Conservation (phyloP, 2,888 invertebrate species). For the Aporophyla nigra region DNA sequence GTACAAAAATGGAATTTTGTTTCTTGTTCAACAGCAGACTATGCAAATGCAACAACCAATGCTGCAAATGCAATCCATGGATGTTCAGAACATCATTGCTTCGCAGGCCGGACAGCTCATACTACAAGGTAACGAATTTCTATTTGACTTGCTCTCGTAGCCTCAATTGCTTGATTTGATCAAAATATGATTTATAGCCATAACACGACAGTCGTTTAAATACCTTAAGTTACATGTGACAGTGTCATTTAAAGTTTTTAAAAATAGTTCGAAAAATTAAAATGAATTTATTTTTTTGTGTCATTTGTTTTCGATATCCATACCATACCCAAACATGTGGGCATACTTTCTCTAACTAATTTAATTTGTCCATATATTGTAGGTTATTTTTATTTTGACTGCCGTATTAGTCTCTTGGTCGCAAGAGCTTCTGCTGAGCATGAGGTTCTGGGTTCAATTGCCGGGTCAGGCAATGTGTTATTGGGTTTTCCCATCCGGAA, state of each 20-base stretch:
- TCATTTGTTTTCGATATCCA: no score
- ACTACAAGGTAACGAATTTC: slow-evolving; percentile 80
- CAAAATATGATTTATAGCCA: background rate
- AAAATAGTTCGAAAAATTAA: no score
- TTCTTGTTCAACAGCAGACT: slow-evolving; percentile 70
- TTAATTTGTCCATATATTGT: no score
- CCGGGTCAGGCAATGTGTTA: background rate
- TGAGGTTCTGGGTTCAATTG: background rate
- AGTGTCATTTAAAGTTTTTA: no score
- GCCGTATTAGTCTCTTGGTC: no score
- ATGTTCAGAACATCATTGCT: slow-evolving; percentile 86
- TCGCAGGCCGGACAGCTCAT: slow-evolving; percentile 88
- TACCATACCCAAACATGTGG: no score
- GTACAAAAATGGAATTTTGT: background rate
- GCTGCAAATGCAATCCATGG: slow-evolving; percentile 88
- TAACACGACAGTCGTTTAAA: no score
- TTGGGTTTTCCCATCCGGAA: background rate
- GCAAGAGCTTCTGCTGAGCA: background rate
- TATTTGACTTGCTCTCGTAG: background rate
- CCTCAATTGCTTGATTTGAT: no score
- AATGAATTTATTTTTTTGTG: no score
- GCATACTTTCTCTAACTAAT: no score
- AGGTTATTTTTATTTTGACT: background rate
- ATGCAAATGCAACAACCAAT: slow-evolving; percentile 79
- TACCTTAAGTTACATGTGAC: no score